phyloP scores from a whole-genome alignment of 2,113 vertebrate genomes.

The Pardalotus punctatus region DNA sequence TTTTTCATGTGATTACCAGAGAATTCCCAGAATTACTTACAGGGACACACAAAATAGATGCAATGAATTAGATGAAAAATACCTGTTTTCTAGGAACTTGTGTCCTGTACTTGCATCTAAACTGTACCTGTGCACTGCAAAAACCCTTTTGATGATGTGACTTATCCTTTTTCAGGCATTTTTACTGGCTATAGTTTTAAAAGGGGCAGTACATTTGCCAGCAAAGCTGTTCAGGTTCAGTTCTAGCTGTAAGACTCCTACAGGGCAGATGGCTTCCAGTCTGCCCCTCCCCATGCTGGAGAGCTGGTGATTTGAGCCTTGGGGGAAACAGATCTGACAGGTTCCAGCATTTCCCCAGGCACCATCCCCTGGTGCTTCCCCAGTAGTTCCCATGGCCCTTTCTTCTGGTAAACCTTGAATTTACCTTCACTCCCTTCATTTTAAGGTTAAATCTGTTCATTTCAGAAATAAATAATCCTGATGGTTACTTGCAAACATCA shows the following conservation, averaged over 20 bases:
- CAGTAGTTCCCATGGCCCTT: not conserved
- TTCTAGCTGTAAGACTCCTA: not conserved
- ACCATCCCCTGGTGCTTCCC: not conserved
- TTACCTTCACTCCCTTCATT: not conserved
- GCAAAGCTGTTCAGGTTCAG: not conserved
- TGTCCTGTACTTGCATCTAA: not conserved
- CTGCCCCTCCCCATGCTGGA: not conserved
- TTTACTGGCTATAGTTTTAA: not conserved
- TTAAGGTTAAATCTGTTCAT: not conserved
- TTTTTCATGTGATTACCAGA: conserved; percentile 11
- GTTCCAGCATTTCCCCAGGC: not conserved
- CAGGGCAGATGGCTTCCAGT: not conserved
- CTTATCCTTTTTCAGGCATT: not conserved
- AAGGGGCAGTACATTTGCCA: not conserved
- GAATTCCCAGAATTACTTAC: not conserved
- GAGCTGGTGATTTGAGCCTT: not conserved
- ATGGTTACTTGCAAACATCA: not conserved
- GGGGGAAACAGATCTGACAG: not conserved
- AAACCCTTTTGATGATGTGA: not conserved
- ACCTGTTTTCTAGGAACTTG: not conserved
- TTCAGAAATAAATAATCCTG: not conserved
- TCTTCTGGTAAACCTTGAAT: not conserved
- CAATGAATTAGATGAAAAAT: not conserved
- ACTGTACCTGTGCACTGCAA: not conserved
- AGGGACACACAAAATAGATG: not conserved